A percentile compares a stretch with the other conserved stretches of the same genome.
Conservation (phyloP, 2,113 vertebrate species). For the Tychaedon coryphoeus region DNA sequence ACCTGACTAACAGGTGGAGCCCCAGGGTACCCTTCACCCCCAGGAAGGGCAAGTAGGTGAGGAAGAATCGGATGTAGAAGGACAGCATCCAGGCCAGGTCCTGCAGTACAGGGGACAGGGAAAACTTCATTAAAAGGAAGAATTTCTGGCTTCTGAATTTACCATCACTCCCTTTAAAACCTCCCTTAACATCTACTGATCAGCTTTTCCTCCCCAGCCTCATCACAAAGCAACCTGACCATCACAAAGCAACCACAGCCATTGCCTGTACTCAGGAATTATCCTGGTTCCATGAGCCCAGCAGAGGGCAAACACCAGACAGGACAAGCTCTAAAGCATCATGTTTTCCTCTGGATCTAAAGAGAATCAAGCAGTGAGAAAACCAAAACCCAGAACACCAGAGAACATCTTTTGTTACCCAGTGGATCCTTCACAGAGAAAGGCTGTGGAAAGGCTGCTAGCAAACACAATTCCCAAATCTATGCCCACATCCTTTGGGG, state of each 20-base stretch:
- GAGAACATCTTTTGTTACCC: neutral
- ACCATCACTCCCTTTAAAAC: neutral
- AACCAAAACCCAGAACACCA: neutral
- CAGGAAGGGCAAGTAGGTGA: conserved; percentile 74
- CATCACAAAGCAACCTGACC: neutral
- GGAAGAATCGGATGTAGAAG: conserved; percentile 74
- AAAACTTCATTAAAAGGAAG: neutral
- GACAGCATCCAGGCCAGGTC: conserved; percentile 81
- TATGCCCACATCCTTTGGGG: neutral
- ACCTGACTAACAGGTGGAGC: conserved; percentile 77
- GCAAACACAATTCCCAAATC: neutral
- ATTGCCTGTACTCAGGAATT: neutral
- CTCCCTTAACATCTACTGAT: neutral
- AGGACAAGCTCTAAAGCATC: neutral
- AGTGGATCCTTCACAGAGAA: neutral
- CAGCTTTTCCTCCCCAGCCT: neutral
- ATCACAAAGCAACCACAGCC: neutral
- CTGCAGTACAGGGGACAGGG: conserved; percentile 9
- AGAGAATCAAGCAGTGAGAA: neutral
- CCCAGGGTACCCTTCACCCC: conserved; percentile 70
- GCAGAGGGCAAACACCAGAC: neutral
- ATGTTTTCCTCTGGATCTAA: neutral
- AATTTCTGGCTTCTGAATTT: neutral
- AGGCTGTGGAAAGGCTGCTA: neutral
- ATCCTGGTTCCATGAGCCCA: neutral